Base-by-base conservation (phyloP, 2,888 invertebrate genomes). In the Tuberolachnus salignus region DNA sequence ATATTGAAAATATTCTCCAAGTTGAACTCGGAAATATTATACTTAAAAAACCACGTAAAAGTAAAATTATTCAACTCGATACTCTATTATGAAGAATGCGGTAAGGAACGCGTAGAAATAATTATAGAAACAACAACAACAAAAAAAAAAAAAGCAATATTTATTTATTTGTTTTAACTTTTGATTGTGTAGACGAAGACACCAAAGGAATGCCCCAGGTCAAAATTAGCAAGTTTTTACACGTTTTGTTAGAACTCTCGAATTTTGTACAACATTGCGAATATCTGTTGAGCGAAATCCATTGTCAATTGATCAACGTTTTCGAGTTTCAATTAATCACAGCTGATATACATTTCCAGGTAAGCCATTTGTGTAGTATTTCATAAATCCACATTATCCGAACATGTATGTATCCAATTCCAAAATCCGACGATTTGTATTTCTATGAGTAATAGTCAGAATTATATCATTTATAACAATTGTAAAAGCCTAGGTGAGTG, bases 1-100 rank as follows among this genome's bases (percentile, higher is more conserved):
- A 89, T 95, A 64, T 87, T 97, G 11, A 90, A 92, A 59, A 92
- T 94, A 0, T 89, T 97, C 80, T 90, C 92, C 19, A 90, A 92
- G 11, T 87, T 95, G 1, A 94, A 93, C 85, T 88, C 90, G 82
- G 96, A 97, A 87, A 90, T 94, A 42, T 49, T 59, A 23, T 46
- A 11, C 69, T 69, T 78, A 1, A 78, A 78, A 78, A 69, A 21
- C 1, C 3, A 59, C 61, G 69, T 69, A 21, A 78, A 69, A 78
- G 49, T 59, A 1, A 78, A 78, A 57, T 78, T 78, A 16, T 78
- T 78, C 42, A 78, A 78, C 55, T 78, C 78, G 1, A 78, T 78
- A 69, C 59, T 78, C 42, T 78, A 78, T 67, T 78, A 78, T n/a
- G 78, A 78, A 78, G 67, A 78, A 55, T 67, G 49, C 51, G 78